phyloP scores from a whole-genome alignment of 2,888 invertebrate species.

The Ypsolopha sequella region DNA sequence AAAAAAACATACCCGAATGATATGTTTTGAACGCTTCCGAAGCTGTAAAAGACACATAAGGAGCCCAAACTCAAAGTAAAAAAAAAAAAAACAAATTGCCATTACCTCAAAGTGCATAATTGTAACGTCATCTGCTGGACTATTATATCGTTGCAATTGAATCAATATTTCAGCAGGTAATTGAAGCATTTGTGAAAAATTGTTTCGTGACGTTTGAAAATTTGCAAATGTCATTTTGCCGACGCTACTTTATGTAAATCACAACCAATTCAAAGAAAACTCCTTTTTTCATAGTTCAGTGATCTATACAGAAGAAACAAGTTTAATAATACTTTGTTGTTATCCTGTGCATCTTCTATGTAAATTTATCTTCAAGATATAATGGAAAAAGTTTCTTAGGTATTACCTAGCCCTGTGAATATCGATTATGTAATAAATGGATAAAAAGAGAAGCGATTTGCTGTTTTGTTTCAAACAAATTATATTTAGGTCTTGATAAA shows the following conservation, averaged over 20 bases:
- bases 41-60: too few relatives aligned
- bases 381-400: constrained; percentile 38
- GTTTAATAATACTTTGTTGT: background rate
- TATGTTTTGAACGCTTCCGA: too few relatives aligned
- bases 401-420: constrained; percentile 16
- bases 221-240: background rate
- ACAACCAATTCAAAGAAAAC: background rate
- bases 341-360: constrained; percentile 9
- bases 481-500: too few relatives aligned
- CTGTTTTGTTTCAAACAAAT: background rate
- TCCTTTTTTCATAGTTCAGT: background rate
- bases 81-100: too few relatives aligned
- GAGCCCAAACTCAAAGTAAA: too few relatives aligned
- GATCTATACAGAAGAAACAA: background rate
- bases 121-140: too few relatives aligned
- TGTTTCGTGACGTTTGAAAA: background rate
- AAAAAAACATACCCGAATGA: too few relatives aligned
- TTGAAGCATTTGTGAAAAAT: background rate
- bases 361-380: constrained; percentile 30
- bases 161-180: background rate
- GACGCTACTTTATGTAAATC: background rate
- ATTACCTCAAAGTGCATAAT: too few relatives aligned
- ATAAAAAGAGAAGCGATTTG: background rate
- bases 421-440: background rate
- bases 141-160: background rate